These are phyloP conservation scores for Tiaroga cobitis DNA, from an alignment of 2,797 vertebrate genomes.

Conservation along the genomic window DNA sequence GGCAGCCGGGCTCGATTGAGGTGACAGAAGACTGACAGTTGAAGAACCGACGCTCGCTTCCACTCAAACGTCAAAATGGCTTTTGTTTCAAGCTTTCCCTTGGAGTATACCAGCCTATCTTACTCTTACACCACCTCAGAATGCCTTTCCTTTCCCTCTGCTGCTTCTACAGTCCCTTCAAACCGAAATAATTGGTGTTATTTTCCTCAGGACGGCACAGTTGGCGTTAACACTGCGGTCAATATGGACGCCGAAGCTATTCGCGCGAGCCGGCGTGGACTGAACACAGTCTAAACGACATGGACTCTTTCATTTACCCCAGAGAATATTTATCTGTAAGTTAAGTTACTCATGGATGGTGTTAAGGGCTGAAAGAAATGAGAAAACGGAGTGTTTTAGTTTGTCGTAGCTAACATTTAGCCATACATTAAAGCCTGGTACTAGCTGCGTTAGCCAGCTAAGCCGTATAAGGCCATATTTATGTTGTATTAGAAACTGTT, in stretches of 20 bases:
- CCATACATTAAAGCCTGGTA: slow-evolving; percentile 9
- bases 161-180: slow-evolving; percentile 51
- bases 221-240: slow-evolving; percentile 53
- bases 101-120: slow-evolving; percentile 22
- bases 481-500: background rate
- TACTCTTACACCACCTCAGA: slow-evolving; percentile 7
- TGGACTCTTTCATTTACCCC: slow-evolving; percentile 37
- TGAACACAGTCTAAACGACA: slow-evolving; percentile 45
- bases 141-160: slow-evolving; percentile 5
- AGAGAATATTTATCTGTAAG: background rate
- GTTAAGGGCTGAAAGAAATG: slow-evolving; percentile 38
- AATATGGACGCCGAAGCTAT: slow-evolving; percentile 55
- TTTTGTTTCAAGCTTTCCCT: slow-evolving; percentile 35
- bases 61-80: slow-evolving; percentile 66
- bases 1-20: slow-evolving; percentile 4
- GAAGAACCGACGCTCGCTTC: slow-evolving; percentile 19
- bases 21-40: slow-evolving; percentile 26
- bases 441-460: slow-evolving; percentile 17
- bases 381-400: background rate
- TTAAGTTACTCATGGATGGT: slow-evolving; percentile 50
- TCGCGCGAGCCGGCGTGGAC: slow-evolving; percentile 52
- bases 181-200: slow-evolving; percentile 66
- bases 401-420: slow-evolving; percentile 62
- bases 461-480: slow-evolving; percentile 3
- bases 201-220: slow-evolving; percentile 49